Evolutionary conservation across 2,888 invertebrate species (phyloP), one percentile per base, ranked within the genome.

Genomic region (Aphodius sticticus): DNA sequence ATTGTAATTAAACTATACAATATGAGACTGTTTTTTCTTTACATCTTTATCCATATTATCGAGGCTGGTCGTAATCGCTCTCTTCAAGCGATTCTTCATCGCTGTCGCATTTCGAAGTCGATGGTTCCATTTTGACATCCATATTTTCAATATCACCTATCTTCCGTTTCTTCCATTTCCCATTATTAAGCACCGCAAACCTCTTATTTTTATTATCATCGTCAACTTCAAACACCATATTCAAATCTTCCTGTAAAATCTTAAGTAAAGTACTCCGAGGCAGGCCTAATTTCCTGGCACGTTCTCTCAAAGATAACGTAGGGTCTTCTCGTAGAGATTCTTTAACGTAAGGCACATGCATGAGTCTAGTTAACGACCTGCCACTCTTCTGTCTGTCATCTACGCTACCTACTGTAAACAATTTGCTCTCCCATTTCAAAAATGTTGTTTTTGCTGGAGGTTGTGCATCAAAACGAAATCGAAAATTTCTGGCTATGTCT

Each of bases 401-500:
- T 5, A 90, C 89, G 81, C 87, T 89, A 36, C 90, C 90, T 0
- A 87, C 86, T 3, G 88, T 85, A 81, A 90, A 90, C 78, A 90
- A 84, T 82, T 90, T 90, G 14, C 87, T 87, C 83, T 90, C 90
- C 90, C 90, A 90, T 70, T 83, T 84, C 69, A 83, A 77, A 69
- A 84, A 79, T 12, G 86, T 86, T 15, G 84, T 82, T 79, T 84
- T 82, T 77, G 84, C 85, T 6, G 91, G 91, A 7, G 91, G 87
- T 6, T 89, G 86, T 0, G 88, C 85, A 37, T 87, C 87, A 82
- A 91, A 91, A 81, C 91, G 86, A 79, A 86, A 84, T 77, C 86
- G 84, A 82, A 91, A 91, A 82, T 90, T 89, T 38, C 86, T 86
- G 82, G 88, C 89, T 75, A 91, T 89, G 87, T 90, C 85, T 79